These are phyloP conservation scores for Acanthurus leucopareius DNA, from an alignment of 2,797 vertebrate species.

Conservation along the genomic window DNA sequence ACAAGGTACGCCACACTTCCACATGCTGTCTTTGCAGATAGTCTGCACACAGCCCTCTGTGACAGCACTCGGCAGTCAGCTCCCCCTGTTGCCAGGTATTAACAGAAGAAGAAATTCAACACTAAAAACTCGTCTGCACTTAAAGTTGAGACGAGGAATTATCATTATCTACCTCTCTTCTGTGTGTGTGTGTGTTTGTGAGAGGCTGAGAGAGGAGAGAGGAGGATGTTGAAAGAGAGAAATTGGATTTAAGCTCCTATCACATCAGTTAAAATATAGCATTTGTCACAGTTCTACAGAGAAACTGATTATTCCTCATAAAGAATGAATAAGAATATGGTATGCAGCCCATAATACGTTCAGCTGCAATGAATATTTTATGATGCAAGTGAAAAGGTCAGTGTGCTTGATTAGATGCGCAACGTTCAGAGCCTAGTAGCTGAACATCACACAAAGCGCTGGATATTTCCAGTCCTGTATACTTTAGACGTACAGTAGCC, in stretches of 20 bases:
- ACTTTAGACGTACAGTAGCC: conserved; percentile 15
- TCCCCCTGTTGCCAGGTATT: conserved; percentile 52
- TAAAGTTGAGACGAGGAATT: conserved; percentile 51
- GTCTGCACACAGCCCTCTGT: conserved; percentile 37
- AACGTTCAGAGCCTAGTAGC: conserved; percentile 32
- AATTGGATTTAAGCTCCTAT: conserved; percentile 60
- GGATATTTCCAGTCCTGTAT: conserved; percentile 10
- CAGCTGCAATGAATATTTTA: conserved; percentile 80
- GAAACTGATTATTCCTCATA: conserved; percentile 66
- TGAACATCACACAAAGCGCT: conserved; percentile 42
- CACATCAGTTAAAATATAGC: conserved; percentile 51
- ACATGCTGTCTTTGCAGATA: conserved; percentile 55
- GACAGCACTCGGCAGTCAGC: conserved; percentile 45
- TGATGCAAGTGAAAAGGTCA: conserved; percentile 77
- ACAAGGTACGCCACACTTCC: conserved; percentile 52
- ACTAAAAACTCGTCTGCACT: conserved; percentile 42
- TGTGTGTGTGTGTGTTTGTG: conserved; percentile 25
- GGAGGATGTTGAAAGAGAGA: conserved; percentile 15
- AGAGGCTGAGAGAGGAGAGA: background rate
- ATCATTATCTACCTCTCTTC: conserved; percentile 16
- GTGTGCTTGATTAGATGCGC: conserved; percentile 59
- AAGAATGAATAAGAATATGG: conserved; percentile 58
- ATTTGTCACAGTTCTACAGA: conserved; percentile 57
- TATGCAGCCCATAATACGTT: conserved; percentile 61
- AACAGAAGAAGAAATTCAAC: conserved; percentile 24